Conservation (phyloP, 2,797 vertebrate genomes). For the Hippoglossus hippoglossus region DNA sequence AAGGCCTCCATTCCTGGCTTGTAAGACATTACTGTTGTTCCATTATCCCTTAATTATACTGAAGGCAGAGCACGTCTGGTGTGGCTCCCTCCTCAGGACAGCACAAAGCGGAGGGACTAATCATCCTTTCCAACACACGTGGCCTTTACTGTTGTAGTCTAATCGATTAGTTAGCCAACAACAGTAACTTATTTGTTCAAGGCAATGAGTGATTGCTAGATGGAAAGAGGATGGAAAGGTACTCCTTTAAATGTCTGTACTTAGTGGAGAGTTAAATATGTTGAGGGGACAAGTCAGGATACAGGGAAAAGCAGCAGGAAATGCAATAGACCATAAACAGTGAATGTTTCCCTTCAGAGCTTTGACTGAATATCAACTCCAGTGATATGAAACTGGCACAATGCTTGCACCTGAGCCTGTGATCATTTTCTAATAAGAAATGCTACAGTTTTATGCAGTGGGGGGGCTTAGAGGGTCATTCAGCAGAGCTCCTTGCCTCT, state of each 20-base stretch:
- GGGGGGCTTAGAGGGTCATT: neutral
- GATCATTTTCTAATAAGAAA: slow-evolving; percentile 8
- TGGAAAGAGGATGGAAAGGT: slow-evolving; percentile 11
- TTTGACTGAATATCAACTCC: slow-evolving; percentile 5
- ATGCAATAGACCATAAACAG: neutral
- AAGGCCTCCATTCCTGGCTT: slow-evolving; percentile 75
- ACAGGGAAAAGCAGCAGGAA: slow-evolving; percentile 13
- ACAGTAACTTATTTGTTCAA: slow-evolving; percentile 53
- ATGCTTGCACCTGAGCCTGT: neutral
- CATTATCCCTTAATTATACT: slow-evolving; percentile 81
- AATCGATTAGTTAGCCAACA: slow-evolving; percentile 58
- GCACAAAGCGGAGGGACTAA: slow-evolving; percentile 39
- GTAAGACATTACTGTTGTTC: slow-evolving; percentile 80
- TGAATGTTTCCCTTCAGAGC: neutral
- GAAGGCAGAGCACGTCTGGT: slow-evolving; percentile 42
- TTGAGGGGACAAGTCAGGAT: slow-evolving; percentile 21
- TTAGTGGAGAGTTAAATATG: slow-evolving; percentile 19
- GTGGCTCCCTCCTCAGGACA: slow-evolving; percentile 33
- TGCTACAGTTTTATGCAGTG: neutral
- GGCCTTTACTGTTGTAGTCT: slow-evolving; percentile 48
- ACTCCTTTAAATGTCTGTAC: slow-evolving; percentile 7
- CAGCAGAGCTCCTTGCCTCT: neutral
- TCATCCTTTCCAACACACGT: slow-evolving; percentile 45
- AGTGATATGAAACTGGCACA: neutral
- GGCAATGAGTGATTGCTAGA: slow-evolving; percentile 25